Evolutionary conservation across 2,888 invertebrate genomes (phyloP).

Genomic region (Dryocosmus kuriphilus): DNA sequence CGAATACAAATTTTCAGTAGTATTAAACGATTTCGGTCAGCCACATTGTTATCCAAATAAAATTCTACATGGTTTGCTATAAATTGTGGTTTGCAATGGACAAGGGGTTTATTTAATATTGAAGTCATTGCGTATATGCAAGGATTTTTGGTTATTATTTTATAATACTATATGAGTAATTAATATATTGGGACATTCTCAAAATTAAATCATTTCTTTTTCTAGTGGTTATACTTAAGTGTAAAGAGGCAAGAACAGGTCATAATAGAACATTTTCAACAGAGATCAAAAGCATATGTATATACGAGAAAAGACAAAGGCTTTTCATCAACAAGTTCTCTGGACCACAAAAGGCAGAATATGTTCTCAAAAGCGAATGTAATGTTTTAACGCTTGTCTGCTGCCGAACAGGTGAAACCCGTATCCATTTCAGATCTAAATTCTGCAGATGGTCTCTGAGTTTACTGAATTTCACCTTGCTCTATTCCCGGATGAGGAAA

Average conservation of each 20-base stretch:
- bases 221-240: no score
- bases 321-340: slow-evolving; percentile 10
- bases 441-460: background rate
- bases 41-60: no score
- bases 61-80: background rate
- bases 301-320: slow-evolving; percentile 21
- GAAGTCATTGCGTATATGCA: background rate
- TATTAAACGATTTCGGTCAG: background rate
- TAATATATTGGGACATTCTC: no score
- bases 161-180: no score
- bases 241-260: background rate
- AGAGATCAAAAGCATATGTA: background rate
- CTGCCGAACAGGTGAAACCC: slow-evolving; percentile 10
- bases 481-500: slow-evolving; percentile 1
- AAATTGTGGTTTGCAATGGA: background rate
- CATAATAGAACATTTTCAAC: background rate
- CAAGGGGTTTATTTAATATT: background rate
- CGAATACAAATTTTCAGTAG: background rate
- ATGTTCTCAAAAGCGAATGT: slow-evolving; percentile 25
- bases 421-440: slow-evolving; percentile 22
- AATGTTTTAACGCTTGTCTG: slow-evolving; percentile 2
- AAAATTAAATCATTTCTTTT: no score
- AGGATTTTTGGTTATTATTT: background rate
- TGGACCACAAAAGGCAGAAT: slow-evolving; percentile 21
- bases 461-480: background rate